Evolutionary conservation across 2,113 vertebrate genomes (phyloP).

Genomic region (Trichechus manatus): DNA sequence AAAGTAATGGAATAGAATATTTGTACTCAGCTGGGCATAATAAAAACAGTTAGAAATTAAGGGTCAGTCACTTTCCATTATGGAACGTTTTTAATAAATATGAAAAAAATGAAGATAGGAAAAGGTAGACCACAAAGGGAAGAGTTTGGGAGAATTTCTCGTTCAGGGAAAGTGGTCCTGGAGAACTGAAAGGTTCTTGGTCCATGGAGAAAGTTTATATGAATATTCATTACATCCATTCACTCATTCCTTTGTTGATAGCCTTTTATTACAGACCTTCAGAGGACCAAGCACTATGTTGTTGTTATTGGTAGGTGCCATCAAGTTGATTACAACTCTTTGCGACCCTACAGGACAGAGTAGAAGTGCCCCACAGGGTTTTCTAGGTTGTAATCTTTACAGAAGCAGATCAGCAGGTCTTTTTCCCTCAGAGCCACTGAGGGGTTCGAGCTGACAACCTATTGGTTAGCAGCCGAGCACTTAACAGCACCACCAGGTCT

Average conservation of each 20-base stretch:
- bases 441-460: not conserved
- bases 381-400: not conserved
- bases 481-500: not conserved
- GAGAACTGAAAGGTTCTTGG: conserved; percentile 21
- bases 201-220: not conserved
- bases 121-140: not conserved
- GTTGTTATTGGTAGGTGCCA: not conserved
- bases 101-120: conserved; percentile 18
- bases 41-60: conserved; percentile 72
- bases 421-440: not conserved
- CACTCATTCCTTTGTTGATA: not conserved
- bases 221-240: not conserved
- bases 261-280: not conserved
- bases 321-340: not conserved
- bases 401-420: not conserved
- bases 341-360: not conserved
- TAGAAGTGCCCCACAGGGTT: not conserved
- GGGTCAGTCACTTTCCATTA: conserved; percentile 61
- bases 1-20: conserved; percentile 58
- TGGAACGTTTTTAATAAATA: conserved; percentile 65
- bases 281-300: not conserved
- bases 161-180: not conserved
- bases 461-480: not conserved
- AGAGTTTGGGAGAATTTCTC: not conserved
- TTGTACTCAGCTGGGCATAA: conserved; percentile 63